Base-by-base conservation (phyloP, 2,888 invertebrate species). In the Hydraecia micacea region DNA sequence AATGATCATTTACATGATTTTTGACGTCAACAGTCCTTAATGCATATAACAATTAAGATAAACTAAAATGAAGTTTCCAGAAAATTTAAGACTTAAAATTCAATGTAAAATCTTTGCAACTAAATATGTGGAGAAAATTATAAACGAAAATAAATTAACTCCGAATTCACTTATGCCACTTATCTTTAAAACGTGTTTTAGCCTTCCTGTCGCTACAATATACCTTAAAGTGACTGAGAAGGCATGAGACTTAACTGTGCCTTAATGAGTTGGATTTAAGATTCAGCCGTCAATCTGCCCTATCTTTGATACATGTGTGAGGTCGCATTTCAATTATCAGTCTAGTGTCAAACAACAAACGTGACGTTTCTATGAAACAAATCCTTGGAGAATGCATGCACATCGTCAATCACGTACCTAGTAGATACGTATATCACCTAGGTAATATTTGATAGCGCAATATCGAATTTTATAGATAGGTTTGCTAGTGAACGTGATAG, bases 241-340 rank as follows among this genome's bases (percentile, higher is more conserved):
- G 4, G 11, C 9, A 52, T 6, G 28, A n/a, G 32, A 15, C 25
- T 6, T 7, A 46, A 18, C 25, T 11, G 28, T 25, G 18, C 5
- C 2, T 18, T 46, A 49, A 21, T 55, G 18, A 28, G 18, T 55
- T 55, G 25, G 28, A 9, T 28, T 52, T 39, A 28, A 5, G 42
- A 55, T 75, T n/a, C 42, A 32, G 8, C 18, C 36, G 7, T 55
- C 52, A 55, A 15, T 62, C n/a, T 69, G 67, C 69, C 32, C 28
- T 60, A 58, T 83, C n/a, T 62, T 46, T 42, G 52, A 60, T 32
- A 39, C 11, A 66, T 36, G 55, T 60, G 73, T 66, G 52, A 71
- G 73, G 69, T 84, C 21, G 28, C 67, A 52, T 69, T 71, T 75
- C 70, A 83, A 85, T 87, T 87, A 86, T 81, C 86, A 74, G 25